Evolutionary conservation across 1,140 invertebrate genomes (phyloP), one percentile per base, ranked within the genome.

Genomic region (Drosophila nebulosa): DNA sequence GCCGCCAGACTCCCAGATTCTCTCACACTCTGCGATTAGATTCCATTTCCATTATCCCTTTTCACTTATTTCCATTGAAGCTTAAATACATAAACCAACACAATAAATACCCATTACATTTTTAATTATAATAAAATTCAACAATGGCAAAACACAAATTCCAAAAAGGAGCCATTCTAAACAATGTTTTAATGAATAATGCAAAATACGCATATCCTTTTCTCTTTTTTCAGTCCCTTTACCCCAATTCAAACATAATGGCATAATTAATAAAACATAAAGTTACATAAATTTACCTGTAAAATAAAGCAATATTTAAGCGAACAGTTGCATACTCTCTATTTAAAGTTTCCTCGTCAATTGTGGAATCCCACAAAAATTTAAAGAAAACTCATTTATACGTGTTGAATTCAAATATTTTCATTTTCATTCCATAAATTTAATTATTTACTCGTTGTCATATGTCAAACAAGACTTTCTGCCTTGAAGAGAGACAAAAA

Each of bases 51-150:
- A 9, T 61, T n/a, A 7, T 10, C n/a, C 10, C n/a, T n/a, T n/a
- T 12, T 26, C 30, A 10, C 30, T 32, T 32, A 10, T 9, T 9
- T 32, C 30, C 30, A 10, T 32, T 6, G 30, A 9, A 32, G n/a
- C n/a, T n/a, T 9, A 27, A 12, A 14, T 18, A 30, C 57, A 69
- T 58, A 32, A 32, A 12, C 30, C 30, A 9, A 32, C 9, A 32
- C 10, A 32, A 12, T 3, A 32, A 32, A 32, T 75, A 63, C 51
- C 14, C 39, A 57, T 83, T 71, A 22, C 64, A 86, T 77, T 77
- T 77, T 32, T 53, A 85, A 71, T 80, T 80, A 77, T 18, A 46
- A 46, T 7, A 64, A 79, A 77, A 76, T 65, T 61, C 76, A 69
- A 71, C 80, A 85, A 69, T 50, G 3, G n/a, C 5, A 16, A 63